Evolutionary conservation across 2,797 vertebrate species (phyloP), one percentile per base, ranked within the genome.

Genomic region (Amblyopsis hoosieri): DNA sequence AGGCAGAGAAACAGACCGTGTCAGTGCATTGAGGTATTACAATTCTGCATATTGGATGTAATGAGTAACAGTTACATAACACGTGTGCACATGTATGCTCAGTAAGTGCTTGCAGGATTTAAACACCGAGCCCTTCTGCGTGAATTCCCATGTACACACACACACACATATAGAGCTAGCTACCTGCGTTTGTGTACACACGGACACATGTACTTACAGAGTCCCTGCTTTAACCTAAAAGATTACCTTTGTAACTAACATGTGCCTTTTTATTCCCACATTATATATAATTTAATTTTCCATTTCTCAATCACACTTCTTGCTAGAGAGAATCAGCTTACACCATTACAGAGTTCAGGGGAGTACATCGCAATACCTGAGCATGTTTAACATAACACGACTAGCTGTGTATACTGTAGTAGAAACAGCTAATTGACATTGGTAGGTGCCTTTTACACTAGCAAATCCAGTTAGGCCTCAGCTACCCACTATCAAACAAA

Each of bases 371-470:
- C 61, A 71, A 83, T 81, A 82, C 46, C 55, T n/a, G 71, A 79
- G 79, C 78, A 60, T 7, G 13, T 73, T 60, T 69, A 76, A 87
- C 78, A 74, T 73, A 3, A 70, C 76, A 56, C 63, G 79, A 86
- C 80, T 81, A 71, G 78, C 80, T 79, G 67, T 87, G 88, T 89
- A 80, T 87, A 88, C 23, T 23, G 23, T 85, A 86, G 84, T 87
- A 82, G 82, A 84, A 85, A 85, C 81, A 78, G 1, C 45, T 15
- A 81, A 79, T 83, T 70, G 84, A 48, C 70, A 12, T 65, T 13
- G 63, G 58, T 79, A 76, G 74, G 82, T 78, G 77, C 57, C 79
- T 79, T 84, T 85, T 84, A 82, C 73, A 61, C 65, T n/a, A 19
- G 71, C 50, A 82, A 83, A 85, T 78, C 81, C 81, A 49, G 76